Evolutionary conservation across 2,797 vertebrate genomes (phyloP), one percentile per base, ranked within the genome.

Genomic region (Cynopterus sphinx): DNA sequence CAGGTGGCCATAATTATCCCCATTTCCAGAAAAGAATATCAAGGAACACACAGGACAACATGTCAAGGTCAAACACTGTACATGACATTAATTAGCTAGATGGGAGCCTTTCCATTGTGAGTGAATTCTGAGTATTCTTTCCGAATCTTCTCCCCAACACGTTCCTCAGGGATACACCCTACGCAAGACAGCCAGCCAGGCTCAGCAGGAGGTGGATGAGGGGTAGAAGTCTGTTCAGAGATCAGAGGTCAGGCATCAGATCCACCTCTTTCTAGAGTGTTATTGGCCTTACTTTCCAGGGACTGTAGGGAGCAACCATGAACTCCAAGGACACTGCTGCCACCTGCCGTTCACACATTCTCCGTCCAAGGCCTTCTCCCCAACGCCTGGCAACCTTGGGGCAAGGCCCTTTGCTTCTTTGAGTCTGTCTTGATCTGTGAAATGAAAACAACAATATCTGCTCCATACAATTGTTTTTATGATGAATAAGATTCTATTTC

Each of bases 341-440:
- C 98, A 96, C 92, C 98, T 98, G 31, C 98, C 97, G 98, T 88
- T 79, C 36, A 13, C 84, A 71, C 5, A 39, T 73, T 75, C 87
- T 83, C 16, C 36, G n/a, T 1, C 73, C 63, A 21, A 28, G 31
- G 6, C 26, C 39, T 46, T 51, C 83, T 55, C 75, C 49, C 24
- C 9, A 17, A 22, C 78, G n/a, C 73, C 63, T 71, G 43, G 28
- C 17, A 9, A 61, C n/a, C 78, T 36, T 4, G 9, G 39, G 16
- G 28, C 46, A 65, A 90, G 39, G 21, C 15, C 46, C 36, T 70
- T 51, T 16, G 53, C 59, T 26, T 70, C 68, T 59, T 57, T 31
- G 75, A 55, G 16, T 87, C 84, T 71, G 11, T 90, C 43, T 46
- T 92, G 43, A 67, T 85, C 55, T 36, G 33, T n/a, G 78, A 86